phyloP scores from a whole-genome alignment of 2,888 invertebrate species.

The Lamellibrachia satsuma region DNA sequence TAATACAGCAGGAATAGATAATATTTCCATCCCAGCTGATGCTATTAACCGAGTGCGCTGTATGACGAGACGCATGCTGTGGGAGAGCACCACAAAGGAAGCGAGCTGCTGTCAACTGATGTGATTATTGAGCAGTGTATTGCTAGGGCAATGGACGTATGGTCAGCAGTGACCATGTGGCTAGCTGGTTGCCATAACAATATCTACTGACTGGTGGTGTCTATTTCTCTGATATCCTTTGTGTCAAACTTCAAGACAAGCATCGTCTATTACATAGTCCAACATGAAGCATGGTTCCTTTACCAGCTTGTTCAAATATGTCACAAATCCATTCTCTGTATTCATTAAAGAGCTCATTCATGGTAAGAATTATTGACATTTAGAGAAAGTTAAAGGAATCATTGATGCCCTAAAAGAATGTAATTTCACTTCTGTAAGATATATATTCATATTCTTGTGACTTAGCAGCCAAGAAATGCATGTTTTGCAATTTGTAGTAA shows the following conservation, averaged over 20 bases:
- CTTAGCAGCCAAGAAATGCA: neutral
- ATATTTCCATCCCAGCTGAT: too few relatives aligned
- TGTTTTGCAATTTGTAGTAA: neutral
- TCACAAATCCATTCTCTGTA: neutral
- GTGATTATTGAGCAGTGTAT: neutral
- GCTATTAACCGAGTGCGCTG: too few relatives aligned
- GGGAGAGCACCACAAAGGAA: neutral
- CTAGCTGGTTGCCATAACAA: neutral
- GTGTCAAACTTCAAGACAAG: neutral
- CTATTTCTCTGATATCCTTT: neutral
- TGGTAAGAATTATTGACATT: neutral
- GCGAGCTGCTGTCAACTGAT: neutral
- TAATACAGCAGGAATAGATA: too few relatives aligned
- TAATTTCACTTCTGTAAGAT: neutral
- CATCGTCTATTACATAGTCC: neutral
- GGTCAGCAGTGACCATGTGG: neutral
- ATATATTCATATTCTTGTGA: neutral
- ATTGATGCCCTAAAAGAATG: too few relatives aligned
- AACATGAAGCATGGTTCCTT: neutral
- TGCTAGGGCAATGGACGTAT: neutral
- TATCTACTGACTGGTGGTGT: neutral
- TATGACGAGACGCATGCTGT: too few relatives aligned
- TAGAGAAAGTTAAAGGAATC: too few relatives aligned
- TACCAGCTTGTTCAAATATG: neutral
- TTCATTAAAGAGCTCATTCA: neutral